A percentile compares a stretch with the other conserved stretches of the same genome.
Conservation (phyloP, 2,797 vertebrate genomes). For the Choloepus didactylus region DNA sequence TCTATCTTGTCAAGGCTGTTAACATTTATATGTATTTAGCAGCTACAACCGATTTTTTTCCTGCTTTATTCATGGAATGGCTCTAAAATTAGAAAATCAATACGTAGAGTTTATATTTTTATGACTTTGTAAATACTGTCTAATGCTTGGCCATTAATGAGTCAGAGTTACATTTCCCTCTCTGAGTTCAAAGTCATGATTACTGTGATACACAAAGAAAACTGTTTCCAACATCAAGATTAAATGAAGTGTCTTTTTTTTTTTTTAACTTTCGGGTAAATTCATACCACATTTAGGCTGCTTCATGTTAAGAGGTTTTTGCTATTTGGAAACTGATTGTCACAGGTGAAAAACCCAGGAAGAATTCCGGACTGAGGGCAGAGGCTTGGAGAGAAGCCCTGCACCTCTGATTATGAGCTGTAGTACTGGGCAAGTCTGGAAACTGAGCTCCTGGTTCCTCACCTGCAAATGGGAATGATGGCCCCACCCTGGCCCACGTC, state of each 20-base stretch:
- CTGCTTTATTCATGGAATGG: slow-evolving; percentile 37
- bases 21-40: slow-evolving; percentile 2
- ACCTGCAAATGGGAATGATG: background rate
- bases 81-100: background rate
- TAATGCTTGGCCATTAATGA: background rate
- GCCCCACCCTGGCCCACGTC: background rate
- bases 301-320: background rate
- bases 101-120: background rate
- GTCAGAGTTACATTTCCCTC: background rate
- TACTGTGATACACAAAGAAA: slow-evolving; percentile 11
- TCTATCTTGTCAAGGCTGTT: slow-evolving; percentile 8
- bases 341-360: background rate
- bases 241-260: background rate
- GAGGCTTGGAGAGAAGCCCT: background rate
- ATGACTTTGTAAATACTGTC: background rate
- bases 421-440: background rate
- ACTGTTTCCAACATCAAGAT: background rate
- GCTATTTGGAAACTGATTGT: background rate
- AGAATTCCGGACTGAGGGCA: background rate
- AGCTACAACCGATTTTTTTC: background rate
- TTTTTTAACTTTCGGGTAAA: slow-evolving; percentile 10
- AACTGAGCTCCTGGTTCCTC: background rate
- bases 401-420: background rate
- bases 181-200: slow-evolving; percentile 16
- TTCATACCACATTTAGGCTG: background rate